phyloP scores from a whole-genome alignment of 2,888 invertebrate species.

The Cecidostiba fungosa region DNA sequence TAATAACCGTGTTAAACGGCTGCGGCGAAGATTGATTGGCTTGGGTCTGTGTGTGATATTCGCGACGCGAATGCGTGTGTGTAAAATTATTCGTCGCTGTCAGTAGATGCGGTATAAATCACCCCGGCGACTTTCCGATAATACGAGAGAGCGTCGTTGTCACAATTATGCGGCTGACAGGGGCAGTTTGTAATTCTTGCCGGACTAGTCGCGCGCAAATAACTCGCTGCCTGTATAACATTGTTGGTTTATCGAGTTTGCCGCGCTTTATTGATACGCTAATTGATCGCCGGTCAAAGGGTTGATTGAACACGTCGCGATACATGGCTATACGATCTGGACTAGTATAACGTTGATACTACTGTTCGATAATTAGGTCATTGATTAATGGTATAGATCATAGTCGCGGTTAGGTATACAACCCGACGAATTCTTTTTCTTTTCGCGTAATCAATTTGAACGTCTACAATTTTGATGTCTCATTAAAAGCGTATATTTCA shows the following conservation, averaged over 20 bases:
- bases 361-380: not conserved
- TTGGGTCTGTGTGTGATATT: slow-evolving; percentile 1
- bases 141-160: not conserved
- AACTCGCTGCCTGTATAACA: not conserved
- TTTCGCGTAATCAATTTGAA: too few relatives aligned
- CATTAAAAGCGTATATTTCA: not conserved
- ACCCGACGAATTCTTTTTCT: too few relatives aligned
- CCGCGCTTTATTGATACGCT: slow-evolving; percentile 13
- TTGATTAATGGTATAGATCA: not conserved
- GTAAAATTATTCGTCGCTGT: slow-evolving; percentile 44
- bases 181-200: slow-evolving; percentile 7
- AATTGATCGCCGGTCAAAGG: not conserved
- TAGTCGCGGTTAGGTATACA: too few relatives aligned
- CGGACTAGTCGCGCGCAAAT: not conserved
- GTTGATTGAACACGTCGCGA: not conserved
- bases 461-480: not conserved
- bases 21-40: not conserved
- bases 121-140: slow-evolving; percentile 14
- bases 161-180: slow-evolving; percentile 20
- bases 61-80: not conserved
- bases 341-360: not conserved
- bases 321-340: not conserved
- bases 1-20: not conserved
- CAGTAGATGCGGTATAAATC: slow-evolving; percentile 37
- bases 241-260: not conserved